phyloP scores from a whole-genome alignment of 2,797 vertebrate species.

The Merluccius polli region DNA sequence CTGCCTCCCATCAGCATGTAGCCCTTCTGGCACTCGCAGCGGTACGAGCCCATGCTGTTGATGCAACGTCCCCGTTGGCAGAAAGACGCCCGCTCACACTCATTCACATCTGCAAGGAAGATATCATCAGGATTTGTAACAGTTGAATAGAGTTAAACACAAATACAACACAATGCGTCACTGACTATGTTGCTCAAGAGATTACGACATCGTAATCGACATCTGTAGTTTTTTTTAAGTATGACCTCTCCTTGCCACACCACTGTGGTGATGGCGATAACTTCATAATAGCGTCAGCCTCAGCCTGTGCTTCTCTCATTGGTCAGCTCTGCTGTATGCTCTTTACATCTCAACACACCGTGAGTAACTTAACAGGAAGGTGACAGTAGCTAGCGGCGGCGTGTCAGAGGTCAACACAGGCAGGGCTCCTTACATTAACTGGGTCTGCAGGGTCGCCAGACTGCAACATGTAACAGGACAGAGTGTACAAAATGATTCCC shows the following conservation, averaged over 20 bases:
- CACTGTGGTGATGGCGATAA: background rate
- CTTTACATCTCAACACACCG: background rate
- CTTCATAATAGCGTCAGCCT: background rate
- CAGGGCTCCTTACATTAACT: background rate
- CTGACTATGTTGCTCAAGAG: too few species aligned
- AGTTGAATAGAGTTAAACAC: background rate
- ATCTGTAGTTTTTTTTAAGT: background rate
- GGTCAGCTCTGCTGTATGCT: background rate
- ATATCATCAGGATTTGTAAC: background rate
- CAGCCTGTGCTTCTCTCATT: background rate
- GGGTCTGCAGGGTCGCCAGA: background rate
- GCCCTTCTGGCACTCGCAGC: constrained; percentile 83
- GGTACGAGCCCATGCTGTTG: constrained; percentile 87
- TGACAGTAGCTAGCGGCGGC: background rate
- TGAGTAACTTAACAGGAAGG: background rate
- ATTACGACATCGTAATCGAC: background rate
- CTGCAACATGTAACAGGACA: too few species aligned
- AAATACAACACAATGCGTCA: too few species aligned
- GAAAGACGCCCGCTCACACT: constrained; percentile 79
- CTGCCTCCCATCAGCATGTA: constrained; percentile 77
- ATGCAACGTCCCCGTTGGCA: constrained; percentile 85
- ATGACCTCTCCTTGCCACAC: background rate
- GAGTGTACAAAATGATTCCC: too few species aligned
- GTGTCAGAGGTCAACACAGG: background rate
- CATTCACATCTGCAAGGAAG: constrained; percentile 78